Conservation (phyloP, 2,797 vertebrate genomes). For the Neoniphon sammara region DNA sequence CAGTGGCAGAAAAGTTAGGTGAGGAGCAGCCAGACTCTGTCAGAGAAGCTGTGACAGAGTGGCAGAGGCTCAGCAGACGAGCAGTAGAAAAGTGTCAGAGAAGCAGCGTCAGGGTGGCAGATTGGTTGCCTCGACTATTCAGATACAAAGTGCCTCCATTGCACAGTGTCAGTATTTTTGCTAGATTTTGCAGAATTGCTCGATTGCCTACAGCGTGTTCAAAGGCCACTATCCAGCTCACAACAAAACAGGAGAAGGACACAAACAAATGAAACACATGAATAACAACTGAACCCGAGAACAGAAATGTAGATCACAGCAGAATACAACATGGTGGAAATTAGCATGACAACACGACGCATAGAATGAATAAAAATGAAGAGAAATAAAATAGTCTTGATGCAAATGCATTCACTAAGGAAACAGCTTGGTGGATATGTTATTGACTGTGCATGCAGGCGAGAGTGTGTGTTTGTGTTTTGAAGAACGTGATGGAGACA, state of each 20-base stretch:
- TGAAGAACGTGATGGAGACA: neutral
- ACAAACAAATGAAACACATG: neutral
- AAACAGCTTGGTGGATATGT: neutral
- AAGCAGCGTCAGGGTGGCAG: slow-evolving; percentile 47
- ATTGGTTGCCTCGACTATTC: slow-evolving; percentile 25
- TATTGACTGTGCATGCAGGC: neutral
- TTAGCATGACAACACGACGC: neutral
- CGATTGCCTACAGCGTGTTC: neutral
- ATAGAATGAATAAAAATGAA: neutral
- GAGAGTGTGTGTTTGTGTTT: neutral
- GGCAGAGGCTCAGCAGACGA: slow-evolving; percentile 44
- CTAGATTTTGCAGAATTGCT: slow-evolving; percentile 21
- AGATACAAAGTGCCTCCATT: slow-evolving; percentile 28
- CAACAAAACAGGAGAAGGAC: neutral
- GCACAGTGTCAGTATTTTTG: slow-evolving; percentile 29
- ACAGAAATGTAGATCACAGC: neutral
- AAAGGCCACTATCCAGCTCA: neutral
- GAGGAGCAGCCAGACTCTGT: slow-evolving; percentile 39
- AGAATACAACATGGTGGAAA: neutral
- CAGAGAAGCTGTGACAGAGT: slow-evolving; percentile 43
- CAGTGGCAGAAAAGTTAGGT: slow-evolving; percentile 32
- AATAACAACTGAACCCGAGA: neutral
- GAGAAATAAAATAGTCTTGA: neutral
- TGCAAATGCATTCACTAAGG: neutral
- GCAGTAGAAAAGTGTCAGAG: slow-evolving; percentile 43